Percentiles rank a stretch among this genome's conserved stretches.
Evolutionary conservation across 2,888 invertebrate genomes (phyloP).

Genomic region (Phortica magna): DNA sequence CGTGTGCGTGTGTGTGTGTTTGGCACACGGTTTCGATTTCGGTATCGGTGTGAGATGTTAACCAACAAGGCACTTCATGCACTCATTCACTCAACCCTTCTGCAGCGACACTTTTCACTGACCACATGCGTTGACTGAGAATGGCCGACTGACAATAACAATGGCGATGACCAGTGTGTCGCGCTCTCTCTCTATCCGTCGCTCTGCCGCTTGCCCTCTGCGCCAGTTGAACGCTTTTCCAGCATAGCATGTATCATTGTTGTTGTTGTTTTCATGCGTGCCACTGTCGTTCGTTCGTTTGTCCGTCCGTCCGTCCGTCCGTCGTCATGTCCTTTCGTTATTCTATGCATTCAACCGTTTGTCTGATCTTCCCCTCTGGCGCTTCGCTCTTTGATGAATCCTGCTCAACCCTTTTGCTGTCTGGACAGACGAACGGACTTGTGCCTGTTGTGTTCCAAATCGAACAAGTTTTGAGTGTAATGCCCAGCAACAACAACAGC

Average conservation of each 20-base stretch:
- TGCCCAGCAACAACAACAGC: slow-evolving; percentile 48
- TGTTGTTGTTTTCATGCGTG: slow-evolving; percentile 11
- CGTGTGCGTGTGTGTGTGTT: neutral
- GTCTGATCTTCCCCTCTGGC: slow-evolving; percentile 54
- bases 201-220: neutral
- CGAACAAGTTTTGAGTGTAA: slow-evolving; percentile 62
- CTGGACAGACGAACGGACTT: neutral
- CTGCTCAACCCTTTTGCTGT: slow-evolving; percentile 57
- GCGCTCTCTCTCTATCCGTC: neutral
- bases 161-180: neutral
- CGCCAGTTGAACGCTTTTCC: slow-evolving; percentile 45
- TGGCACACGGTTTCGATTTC: slow-evolving; percentile 12
- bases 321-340: slow-evolving; percentile 48
- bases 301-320: slow-evolving; percentile 33
- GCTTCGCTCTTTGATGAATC: slow-evolving; percentile 21
- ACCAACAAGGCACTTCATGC: slow-evolving; percentile 33
- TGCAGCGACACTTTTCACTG: slow-evolving; percentile 54
- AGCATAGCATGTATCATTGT: slow-evolving; percentile 7
- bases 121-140: slow-evolving; percentile 19
- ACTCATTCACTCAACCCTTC: slow-evolving; percentile 72
- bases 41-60: slow-evolving; percentile 36
- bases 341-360: slow-evolving; percentile 40
- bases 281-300: slow-evolving; percentile 34
- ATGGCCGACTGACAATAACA: neutral
- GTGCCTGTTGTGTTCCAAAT: slow-evolving; percentile 31